phyloP scores from a whole-genome alignment of 2,888 invertebrate species.

The Cartodere bifasciata region DNA sequence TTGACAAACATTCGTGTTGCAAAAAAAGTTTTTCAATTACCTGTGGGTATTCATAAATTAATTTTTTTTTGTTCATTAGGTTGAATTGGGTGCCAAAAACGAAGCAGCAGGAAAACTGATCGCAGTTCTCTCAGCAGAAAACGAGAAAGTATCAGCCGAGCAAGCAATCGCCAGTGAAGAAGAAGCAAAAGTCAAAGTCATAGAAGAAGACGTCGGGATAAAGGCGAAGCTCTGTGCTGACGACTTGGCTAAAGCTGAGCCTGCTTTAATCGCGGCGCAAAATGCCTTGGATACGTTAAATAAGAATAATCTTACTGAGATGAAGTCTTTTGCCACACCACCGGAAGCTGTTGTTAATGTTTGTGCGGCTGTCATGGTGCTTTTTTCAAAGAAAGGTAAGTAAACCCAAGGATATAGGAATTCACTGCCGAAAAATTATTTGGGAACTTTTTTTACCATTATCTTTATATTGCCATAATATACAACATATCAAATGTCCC shows the following conservation, averaged over 20 bases:
- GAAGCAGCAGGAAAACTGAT: conserved; percentile 82
- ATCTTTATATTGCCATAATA: no score
- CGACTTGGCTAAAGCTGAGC: conserved; percentile 84
- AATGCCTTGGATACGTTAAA: conserved; percentile 86
- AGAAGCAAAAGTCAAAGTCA: conserved; percentile 79
- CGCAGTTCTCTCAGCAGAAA: conserved; percentile 75
- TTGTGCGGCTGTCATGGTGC: conserved; percentile 73
- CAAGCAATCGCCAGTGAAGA: conserved; percentile 72
- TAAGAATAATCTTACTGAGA: conserved; percentile 85
- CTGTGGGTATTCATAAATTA: no score
- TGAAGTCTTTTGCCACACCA: conserved; percentile 88
- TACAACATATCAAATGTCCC: no score
- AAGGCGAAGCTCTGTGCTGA: conserved; percentile 78
- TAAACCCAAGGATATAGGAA: conserved; percentile 81
- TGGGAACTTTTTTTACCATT: no score
- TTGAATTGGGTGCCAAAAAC: conserved; percentile 76
- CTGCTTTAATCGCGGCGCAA: conserved; percentile 78
- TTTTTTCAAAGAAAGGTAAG: conserved; percentile 75
- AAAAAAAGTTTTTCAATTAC: no score
- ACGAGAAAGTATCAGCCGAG: conserved; percentile 80
- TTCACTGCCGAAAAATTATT: no score
- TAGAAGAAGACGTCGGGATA: conserved; percentile 76
- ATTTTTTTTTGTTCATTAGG: no score
- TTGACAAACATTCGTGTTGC: no score
- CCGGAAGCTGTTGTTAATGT: conserved; percentile 81